phyloP scores from a whole-genome alignment of 2,797 vertebrate genomes.

The Botia almorhae region DNA sequence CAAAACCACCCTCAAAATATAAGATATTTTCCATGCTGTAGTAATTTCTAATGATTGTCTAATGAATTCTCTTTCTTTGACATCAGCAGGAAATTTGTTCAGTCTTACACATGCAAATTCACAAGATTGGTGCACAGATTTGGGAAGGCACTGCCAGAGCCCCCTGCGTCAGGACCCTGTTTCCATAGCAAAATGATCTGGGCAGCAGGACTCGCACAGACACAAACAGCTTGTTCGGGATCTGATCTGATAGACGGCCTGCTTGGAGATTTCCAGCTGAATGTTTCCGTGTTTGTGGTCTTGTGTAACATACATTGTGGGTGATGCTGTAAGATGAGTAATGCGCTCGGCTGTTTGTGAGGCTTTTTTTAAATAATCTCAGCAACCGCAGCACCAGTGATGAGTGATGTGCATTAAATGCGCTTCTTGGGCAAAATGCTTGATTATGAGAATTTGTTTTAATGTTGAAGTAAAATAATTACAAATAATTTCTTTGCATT shows the following conservation, averaged over 20 bases:
- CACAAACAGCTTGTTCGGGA: constrained; percentile 12
- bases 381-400: not conserved
- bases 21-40: not conserved
- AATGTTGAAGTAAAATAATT: no score
- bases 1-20: no score
- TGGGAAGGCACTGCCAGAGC: not conserved
- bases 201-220: not conserved
- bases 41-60: constrained; percentile 4
- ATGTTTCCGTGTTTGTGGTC: constrained; percentile 38
- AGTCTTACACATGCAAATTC: not conserved
- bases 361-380: not conserved
- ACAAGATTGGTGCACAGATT: not conserved
- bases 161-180: constrained; percentile 5
- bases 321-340: constrained; percentile 12
- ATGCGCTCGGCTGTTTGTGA: not conserved
- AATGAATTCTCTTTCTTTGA: not conserved
- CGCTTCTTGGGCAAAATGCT: no score
- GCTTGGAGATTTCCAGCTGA: constrained; percentile 32
- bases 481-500: no score
- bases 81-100: not conserved
- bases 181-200: constrained; percentile 33
- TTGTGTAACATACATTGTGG: constrained; percentile 22
- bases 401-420: no score
- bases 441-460: no score
- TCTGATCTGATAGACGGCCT: constrained; percentile 14